phyloP scores from a whole-genome alignment of 2,888 invertebrate species.

The Hololepta plana region DNA sequence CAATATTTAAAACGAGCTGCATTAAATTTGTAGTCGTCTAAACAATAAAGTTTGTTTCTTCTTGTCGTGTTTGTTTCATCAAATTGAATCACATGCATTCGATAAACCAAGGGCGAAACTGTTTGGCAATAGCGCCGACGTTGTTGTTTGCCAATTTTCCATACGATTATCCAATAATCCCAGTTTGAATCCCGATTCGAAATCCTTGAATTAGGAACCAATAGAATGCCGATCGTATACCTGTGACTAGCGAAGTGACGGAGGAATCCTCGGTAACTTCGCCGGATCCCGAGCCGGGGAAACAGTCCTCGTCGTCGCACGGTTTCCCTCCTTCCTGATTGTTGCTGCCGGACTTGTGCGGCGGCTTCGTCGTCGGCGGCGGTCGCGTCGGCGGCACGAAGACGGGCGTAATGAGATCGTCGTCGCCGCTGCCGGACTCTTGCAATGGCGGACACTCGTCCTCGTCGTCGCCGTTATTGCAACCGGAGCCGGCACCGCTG shows the following conservation, averaged over 20 bases:
- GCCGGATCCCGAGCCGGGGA: constrained; percentile 63
- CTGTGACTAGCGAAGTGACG: constrained; percentile 32
- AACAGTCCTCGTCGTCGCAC: constrained; percentile 70
- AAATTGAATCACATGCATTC: too few species aligned
- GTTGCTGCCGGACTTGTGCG: constrained; percentile 11
- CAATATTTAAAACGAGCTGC: too few species aligned
- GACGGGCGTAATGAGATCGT: constrained; percentile 85
- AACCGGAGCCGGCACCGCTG: constrained; percentile 83
- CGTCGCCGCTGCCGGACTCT: constrained; percentile 61
- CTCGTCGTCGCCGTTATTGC: constrained; percentile 75
- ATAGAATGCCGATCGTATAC: too few species aligned
- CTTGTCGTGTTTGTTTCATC: too few species aligned
- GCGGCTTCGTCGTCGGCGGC: constrained; percentile 34
- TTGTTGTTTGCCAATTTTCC: too few species aligned
- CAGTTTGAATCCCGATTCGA: too few species aligned
- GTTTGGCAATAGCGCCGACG: too few species aligned
- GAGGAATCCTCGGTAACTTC: constrained; percentile 49
- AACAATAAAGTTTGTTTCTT: too few species aligned
- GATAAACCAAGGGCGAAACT: too few species aligned
- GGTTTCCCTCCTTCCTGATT: constrained; percentile 15
- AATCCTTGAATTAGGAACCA: too few species aligned
- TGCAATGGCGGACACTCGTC: constrained; percentile 77
- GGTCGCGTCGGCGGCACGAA: constrained; percentile 69
- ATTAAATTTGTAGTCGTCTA: too few species aligned
- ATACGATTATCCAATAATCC: too few species aligned